Evolutionary conservation across 2,113 vertebrate species (phyloP).

Genomic region (Sclerurus mexicanus): DNA sequence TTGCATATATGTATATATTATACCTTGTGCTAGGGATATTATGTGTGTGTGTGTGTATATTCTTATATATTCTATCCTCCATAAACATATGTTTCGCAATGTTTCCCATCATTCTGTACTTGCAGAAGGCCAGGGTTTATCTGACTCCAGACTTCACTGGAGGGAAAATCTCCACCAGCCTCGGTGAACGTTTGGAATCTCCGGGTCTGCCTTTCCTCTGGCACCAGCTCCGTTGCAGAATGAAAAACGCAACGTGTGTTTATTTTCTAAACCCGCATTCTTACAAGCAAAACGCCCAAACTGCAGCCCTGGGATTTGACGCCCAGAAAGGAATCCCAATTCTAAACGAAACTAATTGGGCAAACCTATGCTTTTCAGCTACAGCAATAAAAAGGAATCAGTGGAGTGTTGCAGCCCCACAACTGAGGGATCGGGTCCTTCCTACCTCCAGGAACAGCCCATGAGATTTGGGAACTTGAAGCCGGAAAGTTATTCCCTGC

Average conservation of each 20-base stretch:
- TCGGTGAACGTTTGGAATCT: background rate
- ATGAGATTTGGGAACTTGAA: background rate
- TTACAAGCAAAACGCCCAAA: background rate
- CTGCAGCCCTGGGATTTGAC: background rate
- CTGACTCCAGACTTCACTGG: background rate
- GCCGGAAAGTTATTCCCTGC: background rate
- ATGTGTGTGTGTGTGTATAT: background rate
- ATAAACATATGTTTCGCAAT: background rate
- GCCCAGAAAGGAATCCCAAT: background rate
- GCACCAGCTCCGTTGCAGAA: background rate
- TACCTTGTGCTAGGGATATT: accelerated
- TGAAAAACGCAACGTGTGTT: background rate
- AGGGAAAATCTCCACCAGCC: background rate
- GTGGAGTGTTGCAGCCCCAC: background rate
- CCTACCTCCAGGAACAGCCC: background rate
- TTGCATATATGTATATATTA: background rate
- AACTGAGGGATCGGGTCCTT: background rate
- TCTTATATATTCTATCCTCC: accelerated
- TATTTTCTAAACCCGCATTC: background rate
- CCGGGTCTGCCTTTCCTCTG: background rate
- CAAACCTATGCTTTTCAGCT: background rate
- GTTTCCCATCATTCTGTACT: background rate
- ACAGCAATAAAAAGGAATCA: background rate
- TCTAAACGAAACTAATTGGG: background rate
- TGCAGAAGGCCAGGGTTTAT: background rate